phyloP scores from a whole-genome alignment of 2,113 vertebrate species.

The Cyprinus carpio region DNA sequence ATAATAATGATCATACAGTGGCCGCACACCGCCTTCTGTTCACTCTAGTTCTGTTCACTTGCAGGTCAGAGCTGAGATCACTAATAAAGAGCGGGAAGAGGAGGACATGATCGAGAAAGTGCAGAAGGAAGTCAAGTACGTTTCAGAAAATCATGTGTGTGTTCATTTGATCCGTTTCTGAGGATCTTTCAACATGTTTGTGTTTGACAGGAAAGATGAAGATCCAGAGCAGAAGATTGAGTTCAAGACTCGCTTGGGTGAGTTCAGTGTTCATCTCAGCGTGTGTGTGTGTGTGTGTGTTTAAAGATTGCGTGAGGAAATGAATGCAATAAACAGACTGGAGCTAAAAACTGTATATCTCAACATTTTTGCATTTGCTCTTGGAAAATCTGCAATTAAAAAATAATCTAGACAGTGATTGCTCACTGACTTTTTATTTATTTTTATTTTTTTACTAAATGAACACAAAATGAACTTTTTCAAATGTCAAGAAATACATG shows the following conservation, averaged over 20 bases:
- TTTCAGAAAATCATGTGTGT: neutral
- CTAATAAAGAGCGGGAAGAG: slow-evolving; percentile 96
- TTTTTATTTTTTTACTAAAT: too few species aligned
- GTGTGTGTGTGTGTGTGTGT: too few species aligned
- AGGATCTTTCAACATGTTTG: neutral
- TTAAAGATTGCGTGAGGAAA: too few species aligned
- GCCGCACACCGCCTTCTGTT: neutral
- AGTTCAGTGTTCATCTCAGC: slow-evolving; percentile 69
- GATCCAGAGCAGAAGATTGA: slow-evolving; percentile 99
- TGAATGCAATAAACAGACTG: too few species aligned
- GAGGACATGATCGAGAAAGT: slow-evolving; percentile 97
- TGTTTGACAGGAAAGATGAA: slow-evolving; percentile 87
- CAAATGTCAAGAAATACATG: too few species aligned
- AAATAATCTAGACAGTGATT: neutral
- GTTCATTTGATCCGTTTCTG: neutral
- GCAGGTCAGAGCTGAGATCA: slow-evolving; percentile 96
- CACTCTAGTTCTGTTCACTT: neutral
- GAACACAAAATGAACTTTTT: too few species aligned
- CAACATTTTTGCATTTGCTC: too few species aligned
- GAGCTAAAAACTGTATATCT: too few species aligned
- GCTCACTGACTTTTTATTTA: too few species aligned
- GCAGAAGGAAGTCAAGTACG: slow-evolving; percentile 96
- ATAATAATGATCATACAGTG: neutral
- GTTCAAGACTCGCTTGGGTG: slow-evolving; percentile 95
- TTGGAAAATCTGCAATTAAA: neutral